These are phyloP conservation scores for Aculops lycopersici DNA, from an alignment of 1,140 invertebrate species.

Conservation along the genomic window DNA sequence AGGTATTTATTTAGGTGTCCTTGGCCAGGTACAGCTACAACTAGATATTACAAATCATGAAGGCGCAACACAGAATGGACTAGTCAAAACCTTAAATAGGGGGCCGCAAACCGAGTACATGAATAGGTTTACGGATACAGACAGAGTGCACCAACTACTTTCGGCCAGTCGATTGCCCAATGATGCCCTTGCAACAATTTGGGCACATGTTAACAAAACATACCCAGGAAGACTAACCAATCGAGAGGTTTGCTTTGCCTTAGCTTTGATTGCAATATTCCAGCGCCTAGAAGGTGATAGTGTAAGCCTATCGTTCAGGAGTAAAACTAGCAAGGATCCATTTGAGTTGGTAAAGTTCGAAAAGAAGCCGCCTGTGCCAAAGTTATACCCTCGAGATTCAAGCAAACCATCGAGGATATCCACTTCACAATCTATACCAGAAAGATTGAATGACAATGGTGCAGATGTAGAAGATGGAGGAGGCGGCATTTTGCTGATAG, in stretches of 20 bases:
- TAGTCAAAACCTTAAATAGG: too few relatives aligned
- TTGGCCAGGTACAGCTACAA: not conserved
- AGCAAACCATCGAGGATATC: not conserved
- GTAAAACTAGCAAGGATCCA: too few relatives aligned
- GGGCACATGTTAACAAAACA: conserved; percentile 26
- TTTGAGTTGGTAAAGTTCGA: conserved; percentile 1
- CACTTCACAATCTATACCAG: not conserved
- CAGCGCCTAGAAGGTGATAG: conserved; percentile 21
- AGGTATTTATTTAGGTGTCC: not conserved
- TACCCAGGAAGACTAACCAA: conserved; percentile 25
- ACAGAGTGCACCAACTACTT: conserved; percentile 25
- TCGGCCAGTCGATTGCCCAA: conserved; percentile 24
- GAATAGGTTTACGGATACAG: conserved; percentile 18
- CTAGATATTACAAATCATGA: not conserved
- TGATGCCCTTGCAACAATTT: conserved; percentile 26
- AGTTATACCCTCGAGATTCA: not conserved
- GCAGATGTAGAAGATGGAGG: too few relatives aligned
- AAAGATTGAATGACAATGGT: too few relatives aligned
- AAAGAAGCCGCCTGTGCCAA: not conserved
- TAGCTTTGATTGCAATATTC: conserved; percentile 26
- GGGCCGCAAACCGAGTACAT: not conserved
- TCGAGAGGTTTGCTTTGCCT: conserved; percentile 24
- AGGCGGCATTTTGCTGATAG: too few relatives aligned
- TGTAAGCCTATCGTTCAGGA: too few relatives aligned
- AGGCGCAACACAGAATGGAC: too few relatives aligned